Evolutionary conservation across 2,888 invertebrate genomes (phyloP).

Genomic region (Xestia sexstrigata): DNA sequence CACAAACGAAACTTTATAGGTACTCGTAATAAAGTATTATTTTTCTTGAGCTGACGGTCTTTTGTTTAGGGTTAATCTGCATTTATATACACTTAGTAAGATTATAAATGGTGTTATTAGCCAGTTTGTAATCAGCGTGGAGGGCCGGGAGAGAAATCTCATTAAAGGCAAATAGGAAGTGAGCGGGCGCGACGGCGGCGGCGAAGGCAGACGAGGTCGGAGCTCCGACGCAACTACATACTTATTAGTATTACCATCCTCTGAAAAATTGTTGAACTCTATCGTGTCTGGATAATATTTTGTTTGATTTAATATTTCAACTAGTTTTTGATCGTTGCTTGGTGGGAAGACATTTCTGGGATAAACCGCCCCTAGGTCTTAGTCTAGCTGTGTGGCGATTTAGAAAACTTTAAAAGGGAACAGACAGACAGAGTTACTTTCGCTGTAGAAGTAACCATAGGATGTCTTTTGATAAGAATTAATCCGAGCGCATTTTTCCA

Average conservation of each 20-base stretch:
- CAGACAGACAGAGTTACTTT: neutral
- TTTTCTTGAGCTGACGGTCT: neutral
- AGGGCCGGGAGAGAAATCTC: slow-evolving; percentile 70
- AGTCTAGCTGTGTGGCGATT: neutral
- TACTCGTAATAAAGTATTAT: neutral
- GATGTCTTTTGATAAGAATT: neutral
- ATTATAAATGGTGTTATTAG: slow-evolving; percentile 67
- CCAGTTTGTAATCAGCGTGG: slow-evolving; percentile 67
- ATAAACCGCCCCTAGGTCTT: no score
- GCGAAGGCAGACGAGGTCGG: slow-evolving; percentile 17
- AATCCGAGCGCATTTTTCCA: neutral
- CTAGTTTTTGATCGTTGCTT: neutral
- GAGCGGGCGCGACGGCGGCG: slow-evolving; percentile 31
- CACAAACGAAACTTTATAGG: neutral
- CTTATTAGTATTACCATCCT: slow-evolving; percentile 18
- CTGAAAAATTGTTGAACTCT: slow-evolving; percentile 37
- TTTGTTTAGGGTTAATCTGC: slow-evolving; percentile 36
- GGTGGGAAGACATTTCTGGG: neutral
- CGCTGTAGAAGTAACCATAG: neutral
- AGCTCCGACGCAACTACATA: slow-evolving; percentile 13
- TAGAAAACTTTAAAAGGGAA: neutral
- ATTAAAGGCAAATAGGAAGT: slow-evolving; percentile 69
- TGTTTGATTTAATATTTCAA: neutral
- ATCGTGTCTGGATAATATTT: neutral
- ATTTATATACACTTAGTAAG: slow-evolving; percentile 46